Evolutionary conservation across 1,140 invertebrate species (phyloP).

Genomic region (Ostrea denselamellosa): DNA sequence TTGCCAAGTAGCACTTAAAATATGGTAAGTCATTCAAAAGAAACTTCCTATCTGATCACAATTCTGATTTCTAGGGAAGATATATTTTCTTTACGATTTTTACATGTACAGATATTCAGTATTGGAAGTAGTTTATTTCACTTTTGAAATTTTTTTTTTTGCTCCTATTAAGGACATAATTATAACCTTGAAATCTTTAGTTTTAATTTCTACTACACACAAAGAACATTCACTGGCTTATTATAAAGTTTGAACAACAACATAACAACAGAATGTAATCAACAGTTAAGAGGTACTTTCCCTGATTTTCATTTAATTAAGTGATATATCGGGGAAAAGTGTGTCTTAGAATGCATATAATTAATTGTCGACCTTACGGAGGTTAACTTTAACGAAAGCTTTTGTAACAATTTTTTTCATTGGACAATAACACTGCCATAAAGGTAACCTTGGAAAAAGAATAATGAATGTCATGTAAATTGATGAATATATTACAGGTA

Average conservation of each 20-base stretch:
- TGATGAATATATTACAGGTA: not conserved
- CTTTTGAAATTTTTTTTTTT: not conserved
- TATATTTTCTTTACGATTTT: not conserved
- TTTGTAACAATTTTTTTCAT: constrained; percentile 1
- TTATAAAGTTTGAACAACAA: too few species aligned
- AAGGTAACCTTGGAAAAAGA: not conserved
- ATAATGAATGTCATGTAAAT: constrained; percentile 27
- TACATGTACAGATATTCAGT: not conserved
- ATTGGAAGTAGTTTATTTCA: not conserved
- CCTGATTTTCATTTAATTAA: constrained; percentile 4
- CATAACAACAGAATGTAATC: not conserved
- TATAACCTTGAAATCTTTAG: too few species aligned
- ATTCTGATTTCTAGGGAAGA: not conserved
- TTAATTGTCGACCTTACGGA: constrained; percentile 23
- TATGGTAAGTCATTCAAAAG: not conserved
- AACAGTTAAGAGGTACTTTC: not conserved
- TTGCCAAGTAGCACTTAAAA: not conserved
- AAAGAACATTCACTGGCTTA: too few species aligned
- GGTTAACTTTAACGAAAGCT: not conserved
- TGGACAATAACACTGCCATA: not conserved
- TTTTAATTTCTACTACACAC: too few species aligned
- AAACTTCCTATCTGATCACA: not conserved
- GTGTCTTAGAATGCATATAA: constrained; percentile 24
- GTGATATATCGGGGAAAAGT: constrained; percentile 1
- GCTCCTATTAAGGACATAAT: not conserved